These are phyloP conservation scores for Bruchidius siliquastri DNA, from an alignment of 2,888 invertebrate species.

Conservation along the genomic window DNA sequence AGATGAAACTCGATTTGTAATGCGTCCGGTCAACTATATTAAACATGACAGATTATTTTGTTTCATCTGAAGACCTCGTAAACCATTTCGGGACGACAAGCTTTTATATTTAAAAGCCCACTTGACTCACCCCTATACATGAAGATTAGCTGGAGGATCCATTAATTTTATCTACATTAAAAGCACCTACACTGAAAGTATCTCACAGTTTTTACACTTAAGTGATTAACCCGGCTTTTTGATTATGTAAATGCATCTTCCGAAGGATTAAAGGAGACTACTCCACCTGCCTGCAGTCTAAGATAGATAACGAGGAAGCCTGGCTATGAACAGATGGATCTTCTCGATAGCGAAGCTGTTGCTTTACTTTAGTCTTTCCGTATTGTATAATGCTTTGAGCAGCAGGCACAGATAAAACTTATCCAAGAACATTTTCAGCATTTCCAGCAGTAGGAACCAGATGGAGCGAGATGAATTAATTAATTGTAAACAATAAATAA, in stretches of 20 bases:
- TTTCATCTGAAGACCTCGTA: neutral
- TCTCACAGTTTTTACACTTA: slow-evolving; percentile 3
- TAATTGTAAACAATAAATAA: too few relatives aligned
- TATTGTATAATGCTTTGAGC: neutral
- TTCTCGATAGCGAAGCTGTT: neutral
- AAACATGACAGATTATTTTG: neutral
- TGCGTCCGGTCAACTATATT: neutral
- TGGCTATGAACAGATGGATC: neutral
- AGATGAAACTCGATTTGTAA: neutral
- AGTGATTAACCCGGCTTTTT: slow-evolving; percentile 1
- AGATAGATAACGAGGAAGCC: neutral
- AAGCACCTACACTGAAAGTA: neutral
- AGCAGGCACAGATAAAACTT: too few relatives aligned
- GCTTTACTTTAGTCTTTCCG: neutral
- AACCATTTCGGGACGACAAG: neutral
- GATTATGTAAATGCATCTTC: neutral
- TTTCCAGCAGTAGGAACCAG: too few relatives aligned
- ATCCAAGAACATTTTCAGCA: too few relatives aligned
- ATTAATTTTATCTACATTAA: slow-evolving; percentile 3
- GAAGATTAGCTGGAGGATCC: neutral
- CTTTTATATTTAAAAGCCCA: neutral
- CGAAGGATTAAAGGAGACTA: neutral
- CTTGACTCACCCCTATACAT: neutral
- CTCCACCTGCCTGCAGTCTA: neutral
- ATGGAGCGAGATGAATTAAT: too few relatives aligned